phyloP scores from a whole-genome alignment of 2,113 vertebrate genomes.

The Fregata magnificens region DNA sequence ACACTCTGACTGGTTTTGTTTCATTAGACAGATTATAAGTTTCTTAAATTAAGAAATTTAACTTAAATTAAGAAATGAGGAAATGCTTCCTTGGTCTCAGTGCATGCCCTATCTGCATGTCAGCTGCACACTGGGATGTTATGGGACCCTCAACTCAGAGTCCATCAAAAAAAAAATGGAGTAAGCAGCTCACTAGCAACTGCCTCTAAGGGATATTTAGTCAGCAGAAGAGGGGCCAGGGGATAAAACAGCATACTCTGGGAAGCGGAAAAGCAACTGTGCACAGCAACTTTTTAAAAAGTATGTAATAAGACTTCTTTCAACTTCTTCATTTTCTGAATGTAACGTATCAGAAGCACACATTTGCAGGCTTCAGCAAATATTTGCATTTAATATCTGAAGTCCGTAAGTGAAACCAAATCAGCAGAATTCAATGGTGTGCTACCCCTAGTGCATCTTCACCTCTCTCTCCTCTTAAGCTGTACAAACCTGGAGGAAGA shows the following conservation, averaged over 20 bases:
- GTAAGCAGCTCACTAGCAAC: not conserved
- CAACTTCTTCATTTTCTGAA: constrained; percentile 8
- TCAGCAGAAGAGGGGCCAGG: not conserved
- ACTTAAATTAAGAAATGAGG: not conserved
- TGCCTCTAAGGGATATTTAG: not conserved
- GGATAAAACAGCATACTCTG: not conserved
- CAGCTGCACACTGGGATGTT: not conserved
- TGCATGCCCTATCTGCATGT: not conserved
- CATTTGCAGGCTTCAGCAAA: constrained; percentile 20
- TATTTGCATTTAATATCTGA: constrained; percentile 16
- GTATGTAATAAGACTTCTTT: not conserved
- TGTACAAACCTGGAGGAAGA: not conserved
- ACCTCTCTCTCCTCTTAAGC: not conserved
- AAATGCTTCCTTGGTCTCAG: not conserved
- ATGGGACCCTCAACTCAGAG: not conserved
- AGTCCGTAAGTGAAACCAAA: constrained; percentile 15
- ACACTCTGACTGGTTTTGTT: not conserved
- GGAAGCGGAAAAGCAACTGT: not conserved
- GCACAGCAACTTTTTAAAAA: not conserved
- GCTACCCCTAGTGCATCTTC: not conserved
- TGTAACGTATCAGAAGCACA: not conserved
- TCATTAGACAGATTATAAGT: not conserved
- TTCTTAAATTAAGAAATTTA: not conserved
- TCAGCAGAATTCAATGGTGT: not conserved
- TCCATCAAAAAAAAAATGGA: not conserved